Evolutionary conservation across 1,140 invertebrate species (phyloP).

Genomic region (Aethina tumida): DNA sequence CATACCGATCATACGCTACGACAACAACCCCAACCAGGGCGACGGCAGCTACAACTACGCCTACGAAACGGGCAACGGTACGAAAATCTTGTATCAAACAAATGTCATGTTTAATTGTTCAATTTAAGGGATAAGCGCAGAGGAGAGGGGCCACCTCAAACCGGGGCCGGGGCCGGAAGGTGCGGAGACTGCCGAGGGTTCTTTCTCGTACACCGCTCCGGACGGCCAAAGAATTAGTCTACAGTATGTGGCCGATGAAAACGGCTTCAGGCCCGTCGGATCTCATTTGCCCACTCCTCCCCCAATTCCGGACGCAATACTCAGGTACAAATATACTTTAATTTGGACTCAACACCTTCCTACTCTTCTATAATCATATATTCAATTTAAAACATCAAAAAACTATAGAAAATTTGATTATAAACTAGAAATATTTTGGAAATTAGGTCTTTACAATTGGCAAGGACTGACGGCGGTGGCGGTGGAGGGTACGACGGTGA

Average conservation of each 20-base stretch:
- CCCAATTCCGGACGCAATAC: slow-evolving; percentile 55
- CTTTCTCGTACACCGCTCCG: slow-evolving; percentile 56
- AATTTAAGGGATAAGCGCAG: slow-evolving; percentile 35
- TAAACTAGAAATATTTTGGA: slow-evolving; percentile 27
- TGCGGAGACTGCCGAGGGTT: slow-evolving; percentile 43
- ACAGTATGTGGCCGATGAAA: slow-evolving; percentile 52
- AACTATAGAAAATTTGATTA: slow-evolving; percentile 20
- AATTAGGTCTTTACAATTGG: slow-evolving; percentile 9
- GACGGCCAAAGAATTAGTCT: slow-evolving; percentile 43
- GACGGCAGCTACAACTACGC: slow-evolving; percentile 43
- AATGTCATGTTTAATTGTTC: too few relatives aligned
- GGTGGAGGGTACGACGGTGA: slow-evolving; percentile 5
- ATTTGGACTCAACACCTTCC: too few relatives aligned
- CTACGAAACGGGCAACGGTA: slow-evolving; percentile 42
- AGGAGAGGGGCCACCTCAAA: slow-evolving; percentile 29
- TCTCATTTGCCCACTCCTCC: slow-evolving; percentile 52
- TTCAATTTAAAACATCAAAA: slow-evolving; percentile 1
- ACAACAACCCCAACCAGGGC: slow-evolving; percentile 42
- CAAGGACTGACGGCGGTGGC: slow-evolving; percentile 5
- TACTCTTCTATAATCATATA: not conserved
- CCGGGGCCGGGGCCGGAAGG: slow-evolving; percentile 40
- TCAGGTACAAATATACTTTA: too few relatives aligned
- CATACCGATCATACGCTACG: slow-evolving; percentile 41
- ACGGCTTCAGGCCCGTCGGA: slow-evolving; percentile 48
- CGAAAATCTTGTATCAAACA: too few relatives aligned